A percentile compares a stretch with the other conserved stretches of the same genome.
Evolutionary conservation across 2,113 vertebrate species (phyloP).

Genomic region (Eonycteris spelaea): DNA sequence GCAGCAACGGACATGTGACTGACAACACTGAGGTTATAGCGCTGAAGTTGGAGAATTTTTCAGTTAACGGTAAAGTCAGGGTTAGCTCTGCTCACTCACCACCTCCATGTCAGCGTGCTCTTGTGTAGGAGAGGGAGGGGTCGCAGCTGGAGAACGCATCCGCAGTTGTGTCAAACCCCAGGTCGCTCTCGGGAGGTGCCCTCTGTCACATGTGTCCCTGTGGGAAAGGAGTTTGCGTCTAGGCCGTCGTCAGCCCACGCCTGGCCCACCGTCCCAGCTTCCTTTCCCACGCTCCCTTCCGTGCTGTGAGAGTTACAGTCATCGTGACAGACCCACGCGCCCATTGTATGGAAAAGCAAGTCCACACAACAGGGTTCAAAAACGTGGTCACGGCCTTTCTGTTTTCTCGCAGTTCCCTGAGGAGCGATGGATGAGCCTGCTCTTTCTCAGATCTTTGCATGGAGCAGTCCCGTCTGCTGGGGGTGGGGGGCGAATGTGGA

Average conservation of each 20-base stretch:
- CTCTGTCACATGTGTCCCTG: background rate
- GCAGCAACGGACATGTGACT: background rate
- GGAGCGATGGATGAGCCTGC: background rate
- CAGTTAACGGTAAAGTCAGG: background rate
- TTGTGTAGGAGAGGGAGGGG: background rate
- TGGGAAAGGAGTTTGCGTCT: background rate
- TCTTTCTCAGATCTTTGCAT: background rate
- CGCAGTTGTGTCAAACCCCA: accelerated
- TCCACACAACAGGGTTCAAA: background rate
- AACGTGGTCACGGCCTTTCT: background rate
- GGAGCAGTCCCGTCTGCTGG: background rate
- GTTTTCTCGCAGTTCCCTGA: background rate
- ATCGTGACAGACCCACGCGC: background rate
- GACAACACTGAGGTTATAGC: accelerated
- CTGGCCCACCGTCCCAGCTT: background rate
- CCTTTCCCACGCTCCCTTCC: background rate
- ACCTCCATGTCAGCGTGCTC: accelerated
- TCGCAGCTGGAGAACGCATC: background rate
- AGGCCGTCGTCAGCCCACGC: accelerated
- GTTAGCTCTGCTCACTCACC: background rate
- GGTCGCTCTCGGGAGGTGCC: background rate
- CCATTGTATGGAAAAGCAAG: background rate
- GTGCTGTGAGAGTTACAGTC: background rate
- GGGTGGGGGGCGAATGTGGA: background rate
- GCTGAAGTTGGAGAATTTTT: background rate